Percentiles rank a stretch among this genome's conserved stretches.
Conservation (phyloP, 2,113 vertebrate genomes). For the Oxyura jamaicensis region DNA sequence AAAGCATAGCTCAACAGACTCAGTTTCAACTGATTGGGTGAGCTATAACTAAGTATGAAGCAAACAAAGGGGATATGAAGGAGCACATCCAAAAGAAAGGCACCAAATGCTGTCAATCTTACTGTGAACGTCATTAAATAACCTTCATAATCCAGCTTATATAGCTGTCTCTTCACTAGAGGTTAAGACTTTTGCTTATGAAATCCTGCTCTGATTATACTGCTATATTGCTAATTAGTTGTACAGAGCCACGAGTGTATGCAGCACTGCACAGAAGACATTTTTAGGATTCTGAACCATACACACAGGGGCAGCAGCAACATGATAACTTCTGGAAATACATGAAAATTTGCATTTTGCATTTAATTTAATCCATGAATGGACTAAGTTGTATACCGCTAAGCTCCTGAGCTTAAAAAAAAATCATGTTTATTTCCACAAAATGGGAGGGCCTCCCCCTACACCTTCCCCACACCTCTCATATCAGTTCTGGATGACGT, state of each 20-base stretch:
- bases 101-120: not conserved
- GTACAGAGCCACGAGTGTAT: not conserved
- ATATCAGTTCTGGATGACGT: not conserved
- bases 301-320: not conserved
- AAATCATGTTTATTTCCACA: not conserved
- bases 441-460: not conserved
- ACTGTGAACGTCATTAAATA: not conserved
- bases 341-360: constrained; percentile 17
- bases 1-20: not conserved
- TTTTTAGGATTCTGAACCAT: not conserved
- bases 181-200: not conserved
- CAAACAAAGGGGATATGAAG: not conserved
- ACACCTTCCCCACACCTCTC: not conserved
- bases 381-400: not conserved
- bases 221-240: not conserved
- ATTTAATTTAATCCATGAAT: not conserved
- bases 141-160: not conserved
- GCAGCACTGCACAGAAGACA: not conserved
- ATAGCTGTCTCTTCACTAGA: not conserved
- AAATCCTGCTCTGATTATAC: constrained; percentile 8
- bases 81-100: not conserved
- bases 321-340: not conserved
- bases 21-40: not conserved
- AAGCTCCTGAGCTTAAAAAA: not conserved
- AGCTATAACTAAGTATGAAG: not conserved